These are phyloP conservation scores for Thripadectes ignobilis DNA, from an alignment of 2,797 vertebrate species.

Conservation along the genomic window DNA sequence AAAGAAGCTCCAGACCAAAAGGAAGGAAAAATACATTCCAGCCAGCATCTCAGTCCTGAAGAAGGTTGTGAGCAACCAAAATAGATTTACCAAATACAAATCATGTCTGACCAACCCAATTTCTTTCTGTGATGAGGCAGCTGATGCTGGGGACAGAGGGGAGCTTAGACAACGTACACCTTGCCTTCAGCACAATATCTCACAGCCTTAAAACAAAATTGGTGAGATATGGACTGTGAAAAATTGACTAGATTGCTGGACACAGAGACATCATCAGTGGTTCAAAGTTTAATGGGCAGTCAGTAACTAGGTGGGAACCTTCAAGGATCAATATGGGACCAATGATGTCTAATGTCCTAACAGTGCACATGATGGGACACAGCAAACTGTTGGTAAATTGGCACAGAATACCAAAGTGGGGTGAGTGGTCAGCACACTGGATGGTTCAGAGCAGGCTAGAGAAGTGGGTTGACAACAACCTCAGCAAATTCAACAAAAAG, in stretches of 20 bases:
- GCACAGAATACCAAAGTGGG: background rate
- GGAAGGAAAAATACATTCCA: background rate
- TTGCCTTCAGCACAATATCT: background rate
- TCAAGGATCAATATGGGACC: rapidly evolving
- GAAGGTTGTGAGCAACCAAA: background rate
- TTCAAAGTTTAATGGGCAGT: background rate
- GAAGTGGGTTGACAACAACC: background rate
- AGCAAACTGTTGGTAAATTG: background rate
- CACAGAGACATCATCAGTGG: background rate
- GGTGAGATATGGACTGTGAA: background rate
- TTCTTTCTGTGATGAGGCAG: rapidly evolving
- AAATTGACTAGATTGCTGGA: background rate
- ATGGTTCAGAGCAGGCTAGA: background rate
- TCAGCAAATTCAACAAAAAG: background rate
- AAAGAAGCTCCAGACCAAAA: background rate
- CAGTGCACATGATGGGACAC: background rate
- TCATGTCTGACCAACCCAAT: background rate
- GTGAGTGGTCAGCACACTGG: rapidly evolving
- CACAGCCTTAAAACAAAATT: background rate
- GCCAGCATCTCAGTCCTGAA: background rate
- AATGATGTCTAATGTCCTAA: background rate
- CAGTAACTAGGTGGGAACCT: background rate
- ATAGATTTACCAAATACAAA: background rate
- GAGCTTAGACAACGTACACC: background rate
- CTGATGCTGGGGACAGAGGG: background rate